Evolutionary conservation across 1,140 invertebrate species (phyloP).

Genomic region (Drosophila rhopaloa): DNA sequence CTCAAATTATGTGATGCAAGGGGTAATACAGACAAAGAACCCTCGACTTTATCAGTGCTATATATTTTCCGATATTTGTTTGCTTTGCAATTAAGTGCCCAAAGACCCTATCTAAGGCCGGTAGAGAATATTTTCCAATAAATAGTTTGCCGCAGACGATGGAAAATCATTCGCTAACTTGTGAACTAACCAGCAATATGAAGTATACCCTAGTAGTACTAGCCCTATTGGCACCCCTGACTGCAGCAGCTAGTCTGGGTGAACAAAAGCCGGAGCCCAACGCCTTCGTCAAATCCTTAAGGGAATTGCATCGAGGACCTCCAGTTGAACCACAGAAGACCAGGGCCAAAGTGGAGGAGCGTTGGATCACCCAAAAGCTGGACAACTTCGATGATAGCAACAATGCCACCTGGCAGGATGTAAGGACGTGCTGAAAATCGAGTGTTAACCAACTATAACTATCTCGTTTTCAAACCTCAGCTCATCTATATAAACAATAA

Average conservation of each 20-base stretch:
- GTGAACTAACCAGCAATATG: conserved; percentile 56
- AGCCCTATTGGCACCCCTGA: conserved; percentile 39
- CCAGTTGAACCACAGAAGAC: conserved; percentile 15
- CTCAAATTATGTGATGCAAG: conserved; percentile 6
- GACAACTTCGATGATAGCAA: conserved; percentile 90
- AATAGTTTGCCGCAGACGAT: conserved; percentile 44
- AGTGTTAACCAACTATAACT: not conserved
- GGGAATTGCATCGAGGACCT: conserved; percentile 53
- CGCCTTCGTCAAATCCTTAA: conserved; percentile 42
- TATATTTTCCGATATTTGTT: conserved; percentile 49
- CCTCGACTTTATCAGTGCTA: conserved; percentile 45
- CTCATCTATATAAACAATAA: conserved; percentile 87
- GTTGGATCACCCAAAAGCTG: conserved; percentile 82
- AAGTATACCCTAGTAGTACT: conserved; percentile 37
- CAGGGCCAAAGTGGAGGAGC: conserved; percentile 48
- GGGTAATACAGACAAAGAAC: conserved; percentile 17
- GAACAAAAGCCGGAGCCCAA: conserved; percentile 16
- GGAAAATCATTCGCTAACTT: conserved; percentile 59
- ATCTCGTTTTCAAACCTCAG: conserved; percentile 1
- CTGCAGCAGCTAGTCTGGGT: conserved; percentile 29
- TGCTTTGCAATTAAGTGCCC: conserved; percentile 36
- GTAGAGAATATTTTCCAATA: conserved; percentile 53
- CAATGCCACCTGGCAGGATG: conserved; percentile 88
- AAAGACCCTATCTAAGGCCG: conserved; percentile 23
- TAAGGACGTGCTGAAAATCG: conserved; percentile 1